Base-by-base conservation (phyloP, 2,797 vertebrate species). In the Paramormyrops hopkinsi region DNA sequence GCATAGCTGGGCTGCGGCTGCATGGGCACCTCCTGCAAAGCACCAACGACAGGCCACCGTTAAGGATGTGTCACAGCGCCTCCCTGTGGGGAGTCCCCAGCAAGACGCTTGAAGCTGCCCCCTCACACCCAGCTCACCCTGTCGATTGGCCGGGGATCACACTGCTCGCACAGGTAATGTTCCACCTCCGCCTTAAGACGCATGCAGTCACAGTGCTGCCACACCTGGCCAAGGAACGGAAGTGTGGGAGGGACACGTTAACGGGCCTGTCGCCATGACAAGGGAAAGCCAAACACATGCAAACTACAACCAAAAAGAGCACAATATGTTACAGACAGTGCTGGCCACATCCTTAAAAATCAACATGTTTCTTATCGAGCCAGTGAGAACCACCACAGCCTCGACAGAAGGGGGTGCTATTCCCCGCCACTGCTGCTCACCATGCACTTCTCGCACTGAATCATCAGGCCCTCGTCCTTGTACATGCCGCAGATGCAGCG, bases 141-240 rank as follows among this genome's bases (percentile, higher is more conserved):
- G 89, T 99, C 98, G 29, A 99, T 95, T 0, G 96, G 94, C 33
- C 98, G 96, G 25, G 97, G 97, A 29, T 99, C 98, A 92, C 99
- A 99, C 93, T 96, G 97, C 94, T 99, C 99, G 94, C 99, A 99
- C 90, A 99, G 94, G 93, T 99, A 99, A 93, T 99, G 98, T 3
- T 99, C 99, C 62, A 98, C 98, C 1, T 99, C 98, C 0, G 97
- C 96, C 91, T 97, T 98, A 90, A 99, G 94, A 0, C 98, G 97
- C 99, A 99, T 98, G 25, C 99, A 99, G 95, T 99, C 99, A 89
- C 97, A 99, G 94, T 99, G 99, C 95, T 99, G 99, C 99, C 99
- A 99, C 3, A 99, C 99, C 99, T 99, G 1, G 88, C 19, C 92
- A 25, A 88, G 44, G 73, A 33, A 79, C 4, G 73, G 14, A 53